Conservation (phyloP, 2,888 invertebrate genomes). For the Tiliacea citrago region DNA sequence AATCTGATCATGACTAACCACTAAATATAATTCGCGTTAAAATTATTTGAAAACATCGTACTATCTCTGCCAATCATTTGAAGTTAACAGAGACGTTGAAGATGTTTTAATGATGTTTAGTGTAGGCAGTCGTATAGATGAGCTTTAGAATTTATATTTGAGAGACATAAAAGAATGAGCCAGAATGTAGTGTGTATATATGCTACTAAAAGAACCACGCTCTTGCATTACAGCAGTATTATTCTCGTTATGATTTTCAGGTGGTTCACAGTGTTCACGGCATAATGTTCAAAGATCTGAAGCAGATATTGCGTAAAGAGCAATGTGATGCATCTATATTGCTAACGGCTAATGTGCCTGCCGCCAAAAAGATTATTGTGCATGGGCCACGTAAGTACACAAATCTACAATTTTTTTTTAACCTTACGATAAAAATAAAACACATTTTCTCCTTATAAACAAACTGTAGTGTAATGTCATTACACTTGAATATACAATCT, state of each 20-base stretch:
- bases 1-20: background rate
- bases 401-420: background rate
- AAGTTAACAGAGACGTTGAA: background rate
- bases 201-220: background rate
- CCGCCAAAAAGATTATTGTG: constrained; percentile 99
- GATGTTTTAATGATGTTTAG: background rate
- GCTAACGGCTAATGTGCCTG: constrained; percentile 99
- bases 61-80: background rate
- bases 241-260: constrained; percentile 82
- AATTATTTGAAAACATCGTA: background rate
- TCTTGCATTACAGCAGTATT: background rate
- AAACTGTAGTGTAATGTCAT: background rate
- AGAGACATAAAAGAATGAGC: background rate
- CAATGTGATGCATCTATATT: constrained; percentile 99
- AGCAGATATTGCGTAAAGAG: constrained; percentile 99
- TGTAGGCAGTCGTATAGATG: background rate
- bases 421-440: background rate
- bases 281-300: constrained; percentile 99
- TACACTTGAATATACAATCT: background rate
- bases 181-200: too few species aligned
- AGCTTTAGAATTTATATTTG: background rate
- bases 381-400: constrained; percentile 93
- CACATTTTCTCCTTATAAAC: background rate
- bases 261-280: constrained; percentile 99
- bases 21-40: background rate